phyloP scores from a whole-genome alignment of 2,888 invertebrate genomes.

The Drosophila setosimentum region DNA sequence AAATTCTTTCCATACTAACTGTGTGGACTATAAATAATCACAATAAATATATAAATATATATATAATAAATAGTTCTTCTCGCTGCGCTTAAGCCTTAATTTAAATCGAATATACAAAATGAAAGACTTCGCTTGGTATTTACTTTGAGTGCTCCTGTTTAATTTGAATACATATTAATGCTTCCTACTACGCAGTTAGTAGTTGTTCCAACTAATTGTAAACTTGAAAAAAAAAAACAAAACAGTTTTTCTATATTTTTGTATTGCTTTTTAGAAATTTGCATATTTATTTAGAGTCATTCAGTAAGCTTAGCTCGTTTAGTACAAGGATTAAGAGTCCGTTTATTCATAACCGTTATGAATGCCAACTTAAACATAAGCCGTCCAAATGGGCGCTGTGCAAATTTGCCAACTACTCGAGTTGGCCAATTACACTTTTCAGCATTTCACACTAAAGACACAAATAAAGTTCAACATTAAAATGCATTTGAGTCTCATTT shows the following conservation, averaged over 20 bases:
- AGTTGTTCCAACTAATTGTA: not conserved
- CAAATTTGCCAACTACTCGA: conserved; percentile 45
- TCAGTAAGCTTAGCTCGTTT: conserved; percentile 12
- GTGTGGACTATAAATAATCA: not conserved
- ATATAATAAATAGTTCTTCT: accelerated
- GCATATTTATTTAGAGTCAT: not conserved
- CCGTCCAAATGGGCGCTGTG: conserved; percentile 34
- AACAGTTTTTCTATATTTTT: not conserved
- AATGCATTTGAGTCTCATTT: conserved; percentile 38
- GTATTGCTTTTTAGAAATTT: not conserved
- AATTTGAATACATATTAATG: not conserved
- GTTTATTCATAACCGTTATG: conserved; percentile 17
- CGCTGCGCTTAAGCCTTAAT: no score
- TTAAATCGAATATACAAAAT: no score
- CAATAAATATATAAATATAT: not conserved
- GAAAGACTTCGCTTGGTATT: not conserved
- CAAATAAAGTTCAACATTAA: conserved; percentile 33
- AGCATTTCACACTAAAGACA: conserved; percentile 39
- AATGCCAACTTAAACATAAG: conserved; percentile 14
- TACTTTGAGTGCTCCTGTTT: not conserved
- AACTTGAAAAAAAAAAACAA: not conserved
- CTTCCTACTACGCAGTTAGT: not conserved
- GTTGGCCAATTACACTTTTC: conserved; percentile 49
- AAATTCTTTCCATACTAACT: not conserved
- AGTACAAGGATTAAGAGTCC: conserved; percentile 20